phyloP scores from a whole-genome alignment of 2,888 invertebrate genomes.

The Candidula unifasciata region DNA sequence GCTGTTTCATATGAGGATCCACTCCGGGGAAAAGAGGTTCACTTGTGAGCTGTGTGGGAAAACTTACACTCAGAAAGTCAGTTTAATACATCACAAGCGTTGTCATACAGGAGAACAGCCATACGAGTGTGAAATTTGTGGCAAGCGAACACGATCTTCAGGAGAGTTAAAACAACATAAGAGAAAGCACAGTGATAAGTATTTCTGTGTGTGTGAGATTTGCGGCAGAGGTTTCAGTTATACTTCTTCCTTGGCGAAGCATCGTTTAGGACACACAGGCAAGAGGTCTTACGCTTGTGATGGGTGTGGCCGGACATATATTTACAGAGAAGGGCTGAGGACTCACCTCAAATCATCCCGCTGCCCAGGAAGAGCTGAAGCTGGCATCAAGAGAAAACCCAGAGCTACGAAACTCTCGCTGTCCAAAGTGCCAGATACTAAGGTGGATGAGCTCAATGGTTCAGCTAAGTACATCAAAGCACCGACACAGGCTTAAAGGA shows the following conservation, averaged over 20 bases:
- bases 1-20: slow-evolving; percentile 36
- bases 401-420: slow-evolving; percentile 11
- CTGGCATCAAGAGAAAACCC: slow-evolving; percentile 25
- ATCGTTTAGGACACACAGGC: slow-evolving; percentile 39
- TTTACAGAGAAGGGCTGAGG: slow-evolving; percentile 39
- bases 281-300: slow-evolving; percentile 39
- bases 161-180: slow-evolving; percentile 47
- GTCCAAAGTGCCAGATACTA: background rate
- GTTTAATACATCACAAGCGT: slow-evolving; percentile 36
- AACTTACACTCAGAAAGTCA: slow-evolving; percentile 32
- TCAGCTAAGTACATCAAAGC: background rate
- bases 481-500: background rate
- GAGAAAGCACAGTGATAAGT: slow-evolving; percentile 44
- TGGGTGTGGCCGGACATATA: slow-evolving; percentile 41
- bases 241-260: slow-evolving; percentile 29
- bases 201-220: slow-evolving; percentile 42
- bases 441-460: background rate
- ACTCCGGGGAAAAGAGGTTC: slow-evolving; percentile 45
- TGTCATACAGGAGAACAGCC: too few relatives aligned
- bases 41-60: slow-evolving; percentile 39
- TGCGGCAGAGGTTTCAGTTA: slow-evolving; percentile 38
- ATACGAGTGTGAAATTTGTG: too few relatives aligned
- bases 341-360: slow-evolving; percentile 47
- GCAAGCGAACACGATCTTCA: slow-evolving; percentile 29
- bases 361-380: slow-evolving; percentile 44